Conservation (phyloP, 1,140 invertebrate species). For the Phenacoccus solenopsis region DNA sequence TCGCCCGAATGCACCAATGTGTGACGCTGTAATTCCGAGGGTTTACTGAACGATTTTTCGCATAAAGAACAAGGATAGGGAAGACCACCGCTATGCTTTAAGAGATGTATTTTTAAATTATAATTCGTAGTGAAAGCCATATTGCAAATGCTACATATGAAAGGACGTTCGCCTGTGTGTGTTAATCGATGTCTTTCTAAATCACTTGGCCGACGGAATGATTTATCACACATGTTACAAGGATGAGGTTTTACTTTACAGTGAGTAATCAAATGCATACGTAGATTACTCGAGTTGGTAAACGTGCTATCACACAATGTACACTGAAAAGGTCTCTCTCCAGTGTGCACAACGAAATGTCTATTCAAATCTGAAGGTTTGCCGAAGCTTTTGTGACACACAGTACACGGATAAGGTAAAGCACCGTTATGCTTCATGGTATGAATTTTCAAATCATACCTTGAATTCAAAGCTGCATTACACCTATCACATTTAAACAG, state of each 20-base stretch:
- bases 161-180: conserved; percentile 59
- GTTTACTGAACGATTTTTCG: conserved; percentile 36
- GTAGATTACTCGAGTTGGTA: conserved; percentile 24
- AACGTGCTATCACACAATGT: conserved; percentile 28
- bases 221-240: conserved; percentile 35
- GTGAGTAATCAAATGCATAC: conserved; percentile 31
- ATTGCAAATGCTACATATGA: conserved; percentile 34
- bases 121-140: conserved; percentile 33
- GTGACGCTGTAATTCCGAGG: conserved; percentile 27
- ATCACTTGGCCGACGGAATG: conserved; percentile 39
- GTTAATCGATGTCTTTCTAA: conserved; percentile 54
- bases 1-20: conserved; percentile 38
- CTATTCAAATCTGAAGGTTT: conserved; percentile 25
- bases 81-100: conserved; percentile 38
- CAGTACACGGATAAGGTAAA: conserved; percentile 21
- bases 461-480: conserved; percentile 21
- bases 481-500: conserved; percentile 23
- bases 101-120: conserved; percentile 34
- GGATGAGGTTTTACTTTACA: conserved; percentile 38
- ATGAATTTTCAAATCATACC: conserved; percentile 25
- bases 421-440: conserved; percentile 24
- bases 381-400: conserved; percentile 24
- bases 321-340: conserved; percentile 27
- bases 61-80: conserved; percentile 44
- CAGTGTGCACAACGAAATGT: conserved; percentile 25